Evolutionary conservation across 1,140 invertebrate species (phyloP).

Genomic region (Drosophila simulans): DNA sequence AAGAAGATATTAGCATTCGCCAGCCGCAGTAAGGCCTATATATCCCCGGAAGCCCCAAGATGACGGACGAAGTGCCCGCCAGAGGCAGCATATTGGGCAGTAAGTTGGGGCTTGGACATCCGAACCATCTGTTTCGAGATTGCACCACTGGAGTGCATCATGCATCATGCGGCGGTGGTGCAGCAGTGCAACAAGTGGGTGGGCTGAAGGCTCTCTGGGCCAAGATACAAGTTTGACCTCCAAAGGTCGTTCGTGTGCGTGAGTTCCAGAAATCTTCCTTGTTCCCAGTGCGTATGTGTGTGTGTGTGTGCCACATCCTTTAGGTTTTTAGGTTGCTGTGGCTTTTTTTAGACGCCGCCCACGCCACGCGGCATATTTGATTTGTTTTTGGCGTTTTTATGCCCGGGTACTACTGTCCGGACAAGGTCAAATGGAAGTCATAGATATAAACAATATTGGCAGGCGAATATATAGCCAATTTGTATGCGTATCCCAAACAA

Average conservation of each 20-base stretch:
- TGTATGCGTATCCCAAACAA: slow-evolving; percentile 8
- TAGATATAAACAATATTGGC: slow-evolving; percentile 58
- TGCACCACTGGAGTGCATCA: slow-evolving; percentile 62
- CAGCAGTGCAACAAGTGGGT: slow-evolving; percentile 69
- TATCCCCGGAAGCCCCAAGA: slow-evolving; percentile 26
- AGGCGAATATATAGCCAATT: slow-evolving; percentile 14
- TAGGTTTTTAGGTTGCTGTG: slow-evolving; percentile 33
- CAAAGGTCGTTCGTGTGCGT: slow-evolving; percentile 67
- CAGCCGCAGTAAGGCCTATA: slow-evolving; percentile 7
- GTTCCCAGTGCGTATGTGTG: slow-evolving; percentile 1
- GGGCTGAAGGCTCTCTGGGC: slow-evolving; percentile 1
- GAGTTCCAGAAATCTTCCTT: slow-evolving; percentile 16
- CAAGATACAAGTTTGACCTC: slow-evolving; percentile 64
- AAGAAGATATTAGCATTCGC: slow-evolving; percentile 39
- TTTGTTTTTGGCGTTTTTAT: slow-evolving; percentile 48
- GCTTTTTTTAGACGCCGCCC: slow-evolving; percentile 61
- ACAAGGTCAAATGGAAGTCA: slow-evolving; percentile 75
- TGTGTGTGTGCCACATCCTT: slow-evolving; percentile 57
- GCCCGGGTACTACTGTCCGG: slow-evolving; percentile 17
- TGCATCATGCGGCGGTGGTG: slow-evolving; percentile 28
- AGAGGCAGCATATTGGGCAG: slow-evolving; percentile 80
- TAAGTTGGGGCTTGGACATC: slow-evolving; percentile 52
- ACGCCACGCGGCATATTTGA: slow-evolving; percentile 29
- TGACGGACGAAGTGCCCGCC: slow-evolving; percentile 77
- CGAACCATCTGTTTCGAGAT: slow-evolving; percentile 36